These are phyloP conservation scores for Nymphicus hollandicus DNA, from an alignment of 2,113 vertebrate genomes.

Conservation along the genomic window DNA sequence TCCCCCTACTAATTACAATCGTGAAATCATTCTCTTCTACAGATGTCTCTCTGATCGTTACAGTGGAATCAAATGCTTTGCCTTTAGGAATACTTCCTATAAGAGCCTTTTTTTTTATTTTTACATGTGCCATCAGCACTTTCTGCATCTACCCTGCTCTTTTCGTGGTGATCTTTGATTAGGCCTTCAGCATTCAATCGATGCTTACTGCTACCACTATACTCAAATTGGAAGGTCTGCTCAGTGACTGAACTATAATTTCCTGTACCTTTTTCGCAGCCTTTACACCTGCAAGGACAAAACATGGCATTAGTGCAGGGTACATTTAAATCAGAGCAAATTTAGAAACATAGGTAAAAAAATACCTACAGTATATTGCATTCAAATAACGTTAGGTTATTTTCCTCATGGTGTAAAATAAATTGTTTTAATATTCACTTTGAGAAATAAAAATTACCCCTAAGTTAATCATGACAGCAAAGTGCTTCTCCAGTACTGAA, in stretches of 20 bases:
- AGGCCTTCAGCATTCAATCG: constrained; percentile 58
- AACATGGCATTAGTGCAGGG: constrained; percentile 45
- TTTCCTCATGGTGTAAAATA: not conserved
- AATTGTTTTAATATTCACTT: not conserved
- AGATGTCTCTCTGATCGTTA: not conserved
- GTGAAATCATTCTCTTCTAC: not conserved
- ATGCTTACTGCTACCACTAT: constrained; percentile 66
- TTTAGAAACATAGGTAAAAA: constrained; percentile 11
- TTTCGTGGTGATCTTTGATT: constrained; percentile 75
- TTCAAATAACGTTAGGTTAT: not conserved
- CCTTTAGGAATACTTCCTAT: not conserved
- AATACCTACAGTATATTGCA: not conserved
- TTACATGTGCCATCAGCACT: not conserved
- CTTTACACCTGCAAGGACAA: constrained; percentile 71
- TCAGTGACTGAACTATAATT: constrained; percentile 25
- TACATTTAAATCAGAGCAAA: constrained; percentile 9
- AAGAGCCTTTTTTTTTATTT: not conserved
- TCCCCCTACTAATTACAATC: not conserved
- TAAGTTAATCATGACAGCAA: not conserved
- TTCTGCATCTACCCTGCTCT: constrained; percentile 67
- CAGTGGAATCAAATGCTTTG: not conserved
- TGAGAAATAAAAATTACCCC: not conserved
- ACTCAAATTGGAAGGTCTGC: not conserved
- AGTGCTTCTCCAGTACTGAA: not conserved
- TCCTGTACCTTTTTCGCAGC: constrained; percentile 59